Conservation (phyloP, 2,888 invertebrate species). For the Plebejus argus region DNA sequence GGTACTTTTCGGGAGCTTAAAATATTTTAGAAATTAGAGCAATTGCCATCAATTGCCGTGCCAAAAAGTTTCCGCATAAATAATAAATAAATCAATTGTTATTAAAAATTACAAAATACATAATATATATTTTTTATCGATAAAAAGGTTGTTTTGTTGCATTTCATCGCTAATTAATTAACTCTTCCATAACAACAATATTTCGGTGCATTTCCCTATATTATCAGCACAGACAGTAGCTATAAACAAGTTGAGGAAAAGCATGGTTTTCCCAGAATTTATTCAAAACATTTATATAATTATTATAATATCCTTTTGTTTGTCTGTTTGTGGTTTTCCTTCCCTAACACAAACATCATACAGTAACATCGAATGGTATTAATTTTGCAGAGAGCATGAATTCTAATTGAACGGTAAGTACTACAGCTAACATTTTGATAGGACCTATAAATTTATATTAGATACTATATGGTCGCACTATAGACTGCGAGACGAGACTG, state of each 20-base stretch:
- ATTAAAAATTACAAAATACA: no score
- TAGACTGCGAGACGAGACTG: no score
- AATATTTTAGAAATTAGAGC: no score
- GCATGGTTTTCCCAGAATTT: background rate
- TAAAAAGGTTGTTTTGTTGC: no score
- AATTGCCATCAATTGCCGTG: no score
- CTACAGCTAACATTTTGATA: background rate
- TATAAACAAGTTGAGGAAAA: background rate
- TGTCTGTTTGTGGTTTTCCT: background rate
- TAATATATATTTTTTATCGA: background rate
- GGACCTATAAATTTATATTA: background rate
- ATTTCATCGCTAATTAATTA: background rate
- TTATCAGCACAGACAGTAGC: background rate
- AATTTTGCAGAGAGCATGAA: conserved; percentile 1
- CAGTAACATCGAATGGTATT: background rate
- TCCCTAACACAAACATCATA: background rate
- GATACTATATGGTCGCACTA: background rate
- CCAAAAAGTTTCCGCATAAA: no score
- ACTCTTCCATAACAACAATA: background rate
- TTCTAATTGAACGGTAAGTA: background rate
- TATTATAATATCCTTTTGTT: background rate
- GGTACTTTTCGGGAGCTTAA: no score
- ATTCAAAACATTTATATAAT: background rate
- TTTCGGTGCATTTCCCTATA: background rate
- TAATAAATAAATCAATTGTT: no score